These are phyloP conservation scores for Lytechinus variegatus DNA, from an alignment of 35 echinoderm and acorn worm genomes.

Conservation along the genomic window DNA sequence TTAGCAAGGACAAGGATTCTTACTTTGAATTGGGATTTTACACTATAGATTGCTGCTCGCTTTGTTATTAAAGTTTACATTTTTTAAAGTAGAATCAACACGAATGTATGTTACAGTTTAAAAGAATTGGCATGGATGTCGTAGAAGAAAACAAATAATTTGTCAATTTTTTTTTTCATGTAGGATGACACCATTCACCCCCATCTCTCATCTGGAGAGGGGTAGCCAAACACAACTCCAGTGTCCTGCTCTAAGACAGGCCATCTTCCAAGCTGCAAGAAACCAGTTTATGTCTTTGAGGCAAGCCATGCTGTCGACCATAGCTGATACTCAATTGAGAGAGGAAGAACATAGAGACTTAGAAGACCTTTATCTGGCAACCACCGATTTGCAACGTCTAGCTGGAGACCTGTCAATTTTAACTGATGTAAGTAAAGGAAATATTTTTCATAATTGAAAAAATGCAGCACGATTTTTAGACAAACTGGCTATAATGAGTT, in stretches of 20 bases:
- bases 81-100: background rate
- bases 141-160: too few species aligned
- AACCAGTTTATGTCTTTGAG: constrained; percentile 19
- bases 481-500: too few species aligned
- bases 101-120: background rate
- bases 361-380: background rate
- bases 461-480: too few species aligned
- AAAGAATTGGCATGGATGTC: background rate
- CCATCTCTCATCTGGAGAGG: constrained; percentile 31
- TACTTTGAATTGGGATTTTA: too few species aligned
- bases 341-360: background rate
- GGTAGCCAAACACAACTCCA: constrained; percentile 26
- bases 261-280: constrained; percentile 14
- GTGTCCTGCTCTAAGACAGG: constrained; percentile 34
- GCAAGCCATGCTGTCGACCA: background rate
- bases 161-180: too few species aligned
- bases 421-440: background rate
- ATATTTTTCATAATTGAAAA: too few species aligned
- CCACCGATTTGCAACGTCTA: background rate
- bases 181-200: constrained; percentile 47
- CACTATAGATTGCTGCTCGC: background rate
- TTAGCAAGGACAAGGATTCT: too few species aligned
- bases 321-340: background rate
- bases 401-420: background rate
- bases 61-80: background rate